These are phyloP conservation scores for Megaceryle torquata DNA, from an alignment of 2,113 vertebrate genomes.

Conservation along the genomic window DNA sequence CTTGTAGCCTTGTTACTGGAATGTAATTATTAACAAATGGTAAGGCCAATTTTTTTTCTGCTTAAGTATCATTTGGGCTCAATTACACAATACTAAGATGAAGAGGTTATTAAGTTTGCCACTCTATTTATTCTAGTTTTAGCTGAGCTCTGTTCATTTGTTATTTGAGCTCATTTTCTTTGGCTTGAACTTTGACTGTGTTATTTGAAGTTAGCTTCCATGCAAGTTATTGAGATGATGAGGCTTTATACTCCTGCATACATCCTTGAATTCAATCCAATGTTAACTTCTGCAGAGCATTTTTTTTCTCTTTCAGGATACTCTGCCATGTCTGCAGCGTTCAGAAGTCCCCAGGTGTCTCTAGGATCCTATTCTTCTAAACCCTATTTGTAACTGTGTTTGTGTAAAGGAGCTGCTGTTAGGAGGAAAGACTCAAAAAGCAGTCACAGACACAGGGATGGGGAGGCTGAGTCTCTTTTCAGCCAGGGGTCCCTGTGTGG, in stretches of 20 bases:
- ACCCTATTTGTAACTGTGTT: not conserved
- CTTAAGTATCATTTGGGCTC: conserved; percentile 31
- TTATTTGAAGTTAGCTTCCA: not conserved
- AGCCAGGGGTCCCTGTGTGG: fast-evolving
- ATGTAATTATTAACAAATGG: conserved; percentile 46
- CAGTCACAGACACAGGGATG: not conserved
- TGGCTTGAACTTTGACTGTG: not conserved
- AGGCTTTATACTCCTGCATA: not conserved
- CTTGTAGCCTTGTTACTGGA: conserved; percentile 9
- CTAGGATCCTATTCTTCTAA: not conserved
- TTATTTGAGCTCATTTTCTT: conserved; percentile 17
- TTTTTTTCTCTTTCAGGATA: not conserved
- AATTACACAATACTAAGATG: conserved; percentile 36
- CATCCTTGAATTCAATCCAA: not conserved
- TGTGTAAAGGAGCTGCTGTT: not conserved
- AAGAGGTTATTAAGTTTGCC: conserved; percentile 12
- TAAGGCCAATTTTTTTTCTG: conserved; percentile 14
- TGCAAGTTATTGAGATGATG: not conserved
- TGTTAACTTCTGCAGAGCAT: not conserved
- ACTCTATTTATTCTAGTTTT: conserved; percentile 31
- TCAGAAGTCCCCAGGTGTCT: not conserved
- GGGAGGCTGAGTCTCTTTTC: not conserved
- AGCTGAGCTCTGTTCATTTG: conserved; percentile 35
- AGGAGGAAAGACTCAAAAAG: not conserved
- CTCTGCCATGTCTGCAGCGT: not conserved